These are phyloP conservation scores for Dipodomys stephensi DNA, from an alignment of 2,113 vertebrate genomes.

Conservation along the genomic window DNA sequence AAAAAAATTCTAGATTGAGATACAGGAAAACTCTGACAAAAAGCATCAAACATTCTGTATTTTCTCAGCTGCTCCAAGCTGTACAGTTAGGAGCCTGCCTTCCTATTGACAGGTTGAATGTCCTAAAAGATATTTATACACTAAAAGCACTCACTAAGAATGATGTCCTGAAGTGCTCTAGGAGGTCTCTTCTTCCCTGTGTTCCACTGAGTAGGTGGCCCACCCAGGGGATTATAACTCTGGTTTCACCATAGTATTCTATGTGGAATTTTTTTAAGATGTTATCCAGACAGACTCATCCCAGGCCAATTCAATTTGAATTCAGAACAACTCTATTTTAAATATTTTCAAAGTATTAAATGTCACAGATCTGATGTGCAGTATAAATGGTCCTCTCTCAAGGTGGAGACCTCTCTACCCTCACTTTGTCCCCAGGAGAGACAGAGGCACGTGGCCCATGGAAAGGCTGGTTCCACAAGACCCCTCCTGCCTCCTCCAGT, in stretches of 20 bases:
- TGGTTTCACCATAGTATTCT: background rate
- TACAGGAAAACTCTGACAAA: background rate
- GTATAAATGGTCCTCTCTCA: background rate
- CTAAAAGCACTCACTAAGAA: background rate
- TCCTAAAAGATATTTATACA: background rate
- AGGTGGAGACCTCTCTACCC: background rate
- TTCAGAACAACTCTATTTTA: background rate
- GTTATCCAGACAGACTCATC: background rate
- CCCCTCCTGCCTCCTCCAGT: background rate
- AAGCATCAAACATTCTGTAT: background rate
- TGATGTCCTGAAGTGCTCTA: background rate
- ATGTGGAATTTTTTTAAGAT: no score
- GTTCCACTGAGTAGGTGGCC: background rate
- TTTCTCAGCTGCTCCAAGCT: background rate
- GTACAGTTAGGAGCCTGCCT: background rate
- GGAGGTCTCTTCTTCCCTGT: background rate
- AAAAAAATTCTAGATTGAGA: background rate
- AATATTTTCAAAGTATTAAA: background rate
- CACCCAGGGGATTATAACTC: background rate
- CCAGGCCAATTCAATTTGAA: slow-evolving; percentile 21
- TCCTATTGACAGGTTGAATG: background rate
- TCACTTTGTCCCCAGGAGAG: background rate
- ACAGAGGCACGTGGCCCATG: accelerated
- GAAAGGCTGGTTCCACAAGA: background rate
- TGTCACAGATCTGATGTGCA: background rate